Evolutionary conservation across 2,888 invertebrate genomes (phyloP).

Genomic region (Drosophila suboccidentalis): DNA sequence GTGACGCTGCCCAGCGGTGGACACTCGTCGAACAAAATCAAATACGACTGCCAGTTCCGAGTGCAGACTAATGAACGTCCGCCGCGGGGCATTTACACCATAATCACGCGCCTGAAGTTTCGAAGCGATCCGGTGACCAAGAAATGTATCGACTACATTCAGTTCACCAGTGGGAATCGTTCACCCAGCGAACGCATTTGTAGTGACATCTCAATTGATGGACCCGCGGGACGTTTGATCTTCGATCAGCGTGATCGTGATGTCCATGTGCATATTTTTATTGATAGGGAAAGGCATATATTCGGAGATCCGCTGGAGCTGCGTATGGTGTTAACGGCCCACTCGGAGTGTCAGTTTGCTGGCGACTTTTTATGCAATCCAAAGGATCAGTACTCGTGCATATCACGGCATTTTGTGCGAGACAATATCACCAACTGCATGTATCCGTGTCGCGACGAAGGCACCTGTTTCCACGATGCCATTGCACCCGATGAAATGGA

Average conservation of each 20-base stretch:
- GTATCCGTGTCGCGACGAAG: slow-evolving; percentile 84
- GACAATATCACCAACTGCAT: slow-evolving; percentile 84
- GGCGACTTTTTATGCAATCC: slow-evolving; percentile 82
- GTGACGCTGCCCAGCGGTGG: slow-evolving; percentile 72
- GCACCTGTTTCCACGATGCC: slow-evolving; percentile 82
- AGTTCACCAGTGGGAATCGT: slow-evolving; percentile 81
- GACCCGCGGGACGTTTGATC: slow-evolving; percentile 78
- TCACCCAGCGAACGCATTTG: slow-evolving; percentile 83
- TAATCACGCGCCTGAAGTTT: slow-evolving; percentile 83
- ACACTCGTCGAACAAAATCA: slow-evolving; percentile 74
- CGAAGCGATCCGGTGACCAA: slow-evolving; percentile 74
- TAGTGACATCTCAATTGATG: slow-evolving; percentile 82
- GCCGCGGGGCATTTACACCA: slow-evolving; percentile 81
- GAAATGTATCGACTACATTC: slow-evolving; percentile 82
- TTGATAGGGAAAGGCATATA: slow-evolving; percentile 74
- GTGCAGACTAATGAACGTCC: slow-evolving; percentile 77
- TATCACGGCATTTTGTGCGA: slow-evolving; percentile 83
- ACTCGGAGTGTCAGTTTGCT: slow-evolving; percentile 80
- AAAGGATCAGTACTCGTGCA: slow-evolving; percentile 81
- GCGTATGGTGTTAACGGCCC: slow-evolving; percentile 83
- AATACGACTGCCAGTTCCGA: slow-evolving; percentile 82
- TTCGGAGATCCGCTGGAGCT: slow-evolving; percentile 79
- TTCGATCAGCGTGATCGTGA: slow-evolving; percentile 83
- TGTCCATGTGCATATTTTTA: slow-evolving; percentile 77
- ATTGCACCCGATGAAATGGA: slow-evolving; percentile 76